phyloP scores from a whole-genome alignment of 2,888 invertebrate species.

The Temnothorax rugatulus region DNA sequence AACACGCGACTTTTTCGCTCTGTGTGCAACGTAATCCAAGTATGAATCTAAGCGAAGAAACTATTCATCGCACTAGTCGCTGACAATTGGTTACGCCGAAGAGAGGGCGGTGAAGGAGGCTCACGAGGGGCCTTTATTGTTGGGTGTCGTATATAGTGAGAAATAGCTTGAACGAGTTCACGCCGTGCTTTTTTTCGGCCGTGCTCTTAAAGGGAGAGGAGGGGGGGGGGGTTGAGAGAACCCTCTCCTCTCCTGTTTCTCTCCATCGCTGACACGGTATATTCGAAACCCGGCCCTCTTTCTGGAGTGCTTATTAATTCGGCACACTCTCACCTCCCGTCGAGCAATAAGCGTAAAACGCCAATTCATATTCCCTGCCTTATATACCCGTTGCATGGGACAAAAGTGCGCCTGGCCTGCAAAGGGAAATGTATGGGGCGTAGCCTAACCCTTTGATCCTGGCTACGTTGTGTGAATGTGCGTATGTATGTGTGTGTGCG shows the following conservation, averaged over 20 bases:
- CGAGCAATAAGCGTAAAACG: constrained; percentile 85
- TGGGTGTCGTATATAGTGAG: constrained; percentile 58
- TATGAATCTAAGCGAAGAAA: constrained; percentile 21
- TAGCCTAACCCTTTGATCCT: constrained; percentile 76
- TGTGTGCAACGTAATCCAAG: constrained; percentile 22
- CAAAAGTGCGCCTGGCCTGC: constrained; percentile 76
- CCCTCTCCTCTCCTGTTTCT: constrained; percentile 59
- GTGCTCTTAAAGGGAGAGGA: constrained; percentile 62
- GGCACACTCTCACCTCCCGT: constrained; percentile 81
- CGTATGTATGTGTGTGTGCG: neutral
- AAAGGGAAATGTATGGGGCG: constrained; percentile 71
- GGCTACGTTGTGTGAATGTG: constrained; percentile 8
- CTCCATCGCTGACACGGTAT: constrained; percentile 63
- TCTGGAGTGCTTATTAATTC: constrained; percentile 84
- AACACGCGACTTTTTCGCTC: neutral
- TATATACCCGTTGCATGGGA: constrained; percentile 78
- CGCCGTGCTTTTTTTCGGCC: constrained; percentile 70
- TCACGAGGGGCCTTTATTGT: constrained; percentile 64
- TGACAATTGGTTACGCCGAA: constrained; percentile 48
- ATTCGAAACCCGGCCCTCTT: constrained; percentile 77
- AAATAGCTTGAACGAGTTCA: constrained; percentile 72
- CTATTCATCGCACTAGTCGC: constrained; percentile 52
- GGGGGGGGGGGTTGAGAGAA: constrained; percentile 53
- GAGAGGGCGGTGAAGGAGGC: constrained; percentile 50
- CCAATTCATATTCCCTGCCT: constrained; percentile 83